A percentile compares a stretch with the other conserved stretches of the same genome.
Evolutionary conservation across 2,888 invertebrate genomes (phyloP).

Genomic region (Aphodius sticticus): DNA sequence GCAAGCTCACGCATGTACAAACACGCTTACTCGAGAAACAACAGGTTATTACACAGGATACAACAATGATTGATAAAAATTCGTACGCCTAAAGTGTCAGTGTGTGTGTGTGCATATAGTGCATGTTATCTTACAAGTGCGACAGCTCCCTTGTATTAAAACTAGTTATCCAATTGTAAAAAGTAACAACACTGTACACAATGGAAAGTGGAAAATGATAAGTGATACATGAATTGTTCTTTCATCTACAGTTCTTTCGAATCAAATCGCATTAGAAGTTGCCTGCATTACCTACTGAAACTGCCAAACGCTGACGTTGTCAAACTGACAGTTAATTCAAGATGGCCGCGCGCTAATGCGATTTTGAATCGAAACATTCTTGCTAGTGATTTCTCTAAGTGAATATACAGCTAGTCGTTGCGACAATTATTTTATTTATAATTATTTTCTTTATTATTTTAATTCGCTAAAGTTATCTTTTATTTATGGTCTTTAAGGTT

Average conservation of each 20-base stretch:
- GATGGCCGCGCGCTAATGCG: neutral
- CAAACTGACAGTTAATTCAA: neutral
- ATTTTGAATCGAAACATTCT: neutral
- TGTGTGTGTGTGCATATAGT: neutral
- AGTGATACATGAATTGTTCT: neutral
- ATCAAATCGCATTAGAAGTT: neutral
- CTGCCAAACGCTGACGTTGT: too few relatives aligned
- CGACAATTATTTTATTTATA: neutral
- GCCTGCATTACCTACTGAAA: neutral
- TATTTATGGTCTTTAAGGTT: neutral
- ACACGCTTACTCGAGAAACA: neutral
- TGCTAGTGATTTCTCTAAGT: neutral
- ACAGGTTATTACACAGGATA: neutral
- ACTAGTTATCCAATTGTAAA: conserved; percentile 4
- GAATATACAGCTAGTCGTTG: conserved; percentile 4
- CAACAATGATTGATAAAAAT: neutral
- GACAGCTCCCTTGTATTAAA: neutral
- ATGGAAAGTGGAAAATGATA: neutral
- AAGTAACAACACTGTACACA: conserved; percentile 4
- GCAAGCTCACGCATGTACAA: neutral
- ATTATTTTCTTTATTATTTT: neutral
- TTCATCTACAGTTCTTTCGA: neutral
- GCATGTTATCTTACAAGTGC: conserved; percentile 4
- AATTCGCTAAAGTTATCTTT: neutral
- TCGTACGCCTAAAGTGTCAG: neutral